Evolutionary conservation across 1,140 invertebrate genomes (phyloP), one percentile per base, ranked within the genome.

Genomic region (Atta cephalotes): DNA sequence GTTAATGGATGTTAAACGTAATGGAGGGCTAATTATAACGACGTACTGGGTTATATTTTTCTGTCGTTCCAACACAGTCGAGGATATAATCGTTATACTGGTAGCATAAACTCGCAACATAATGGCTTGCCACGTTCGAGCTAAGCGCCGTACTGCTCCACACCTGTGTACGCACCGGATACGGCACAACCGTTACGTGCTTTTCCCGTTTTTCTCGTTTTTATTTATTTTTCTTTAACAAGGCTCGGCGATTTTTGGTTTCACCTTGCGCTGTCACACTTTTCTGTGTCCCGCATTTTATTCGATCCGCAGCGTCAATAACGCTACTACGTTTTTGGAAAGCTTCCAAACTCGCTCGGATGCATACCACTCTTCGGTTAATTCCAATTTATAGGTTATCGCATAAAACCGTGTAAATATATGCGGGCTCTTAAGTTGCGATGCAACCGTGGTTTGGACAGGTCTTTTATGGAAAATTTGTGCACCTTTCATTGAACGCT

Each of bases 1-100:
- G 39, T 85, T 87, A 84, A 84, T 87, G 60, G 62, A 84, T 51
- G 70, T 72, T 84, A 84, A 87, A 18, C 70, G 45, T 84, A 87
- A 87, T 66, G 80, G 70, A 63, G 12, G 35, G 70, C 79, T 87
- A 87, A 87, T 87, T 87, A 76, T 84, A 87, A 87, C 80, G 60
- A 68, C 80, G 49, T 74, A 82, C 12, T 2, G 35, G 10, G 71
- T 85, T 87, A 63, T 71, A 87, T 71, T 87, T 87, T 87, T 72
- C 79, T 39, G 62, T 85, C 79, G 63, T 77, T 77, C 31, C 28
- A 18, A 25, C 65, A 39, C 14, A 25, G 62, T 65, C 35, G 51
- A 18, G 63, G 18, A 39, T 80, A 74, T 66, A 60, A 80, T 45
- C 80, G 80, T 77, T 85, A 77, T 53, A 78, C 51, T 21, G 16